phyloP scores from a whole-genome alignment of 2,113 vertebrate species.

The rat (Rattus norvegicus) region DNA sequence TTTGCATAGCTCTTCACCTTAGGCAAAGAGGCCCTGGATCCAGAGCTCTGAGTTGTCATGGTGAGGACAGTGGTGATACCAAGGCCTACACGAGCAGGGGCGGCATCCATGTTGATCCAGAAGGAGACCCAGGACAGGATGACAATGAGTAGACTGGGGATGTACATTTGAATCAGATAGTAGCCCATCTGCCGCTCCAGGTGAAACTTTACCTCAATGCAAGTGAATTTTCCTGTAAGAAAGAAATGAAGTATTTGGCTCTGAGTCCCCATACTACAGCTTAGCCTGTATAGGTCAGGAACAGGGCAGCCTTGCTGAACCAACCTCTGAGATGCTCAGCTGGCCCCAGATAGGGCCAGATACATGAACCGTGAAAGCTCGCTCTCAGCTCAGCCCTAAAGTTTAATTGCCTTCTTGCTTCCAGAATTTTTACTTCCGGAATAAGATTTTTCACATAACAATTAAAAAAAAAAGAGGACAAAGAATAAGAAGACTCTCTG shows the following conservation, averaged over 20 bases:
- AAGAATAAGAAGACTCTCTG: not conserved
- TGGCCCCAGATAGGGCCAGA: not conserved
- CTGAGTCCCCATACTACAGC: conserved; percentile 11
- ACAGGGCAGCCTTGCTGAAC: not conserved
- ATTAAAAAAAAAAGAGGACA: conserved; percentile 11
- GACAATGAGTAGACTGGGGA: conserved; percentile 95
- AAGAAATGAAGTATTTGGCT: conserved; percentile 54
- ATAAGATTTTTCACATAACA: not conserved
- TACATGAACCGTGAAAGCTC: not conserved
- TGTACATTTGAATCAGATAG: conserved; percentile 98
- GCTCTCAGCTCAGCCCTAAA: not conserved
- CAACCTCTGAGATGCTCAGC: conserved; percentile 10
- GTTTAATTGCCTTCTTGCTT: not conserved
- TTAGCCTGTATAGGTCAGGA: not conserved
- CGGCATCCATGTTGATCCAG: conserved; percentile 97
- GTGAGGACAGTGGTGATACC: conserved; percentile 96
- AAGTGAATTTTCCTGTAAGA: conserved; percentile 93
- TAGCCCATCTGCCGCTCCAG: conserved; percentile 97
- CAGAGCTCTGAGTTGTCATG: conserved; percentile 96
- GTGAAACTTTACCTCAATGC: conserved; percentile 97
- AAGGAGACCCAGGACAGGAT: conserved; percentile 97
- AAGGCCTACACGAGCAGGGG: conserved; percentile 93
- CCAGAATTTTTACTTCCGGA: conserved; percentile 37
- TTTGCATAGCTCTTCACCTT: conserved; percentile 87
- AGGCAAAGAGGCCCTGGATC: conserved; percentile 93